These are phyloP conservation scores for Trissonchulus sp. DNA, from an alignment of 2,888 invertebrate species.

Conservation along the genomic window DNA sequence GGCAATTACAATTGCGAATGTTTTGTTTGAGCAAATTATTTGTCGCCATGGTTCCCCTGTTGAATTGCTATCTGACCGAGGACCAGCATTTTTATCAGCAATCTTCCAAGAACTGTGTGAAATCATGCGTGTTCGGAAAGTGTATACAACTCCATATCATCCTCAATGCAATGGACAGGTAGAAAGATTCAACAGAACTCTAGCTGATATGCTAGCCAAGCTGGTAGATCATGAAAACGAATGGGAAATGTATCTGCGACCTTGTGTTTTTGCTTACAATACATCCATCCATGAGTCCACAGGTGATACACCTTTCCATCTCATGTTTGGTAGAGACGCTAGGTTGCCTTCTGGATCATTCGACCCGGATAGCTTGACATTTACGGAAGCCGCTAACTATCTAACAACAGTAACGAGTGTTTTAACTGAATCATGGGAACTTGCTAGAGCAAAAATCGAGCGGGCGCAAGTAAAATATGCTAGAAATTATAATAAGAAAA, in stretches of 20 bases:
- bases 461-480: too few species aligned
- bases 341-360: slow-evolving; percentile 9
- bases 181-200: slow-evolving; percentile 40
- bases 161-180: slow-evolving; percentile 36
- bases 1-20: slow-evolving; percentile 42
- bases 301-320: background rate
- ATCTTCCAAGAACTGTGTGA: slow-evolving; percentile 32
- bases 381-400: too few species aligned
- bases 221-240: slow-evolving; percentile 37
- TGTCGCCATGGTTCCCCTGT: slow-evolving; percentile 35
- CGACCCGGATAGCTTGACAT: too few species aligned
- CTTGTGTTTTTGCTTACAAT: slow-evolving; percentile 1
- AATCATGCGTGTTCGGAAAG: slow-evolving; percentile 28
- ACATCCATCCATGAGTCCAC: slow-evolving; percentile 9
- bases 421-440: too few species aligned
- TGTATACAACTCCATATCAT: slow-evolving; percentile 34
- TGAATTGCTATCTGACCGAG: slow-evolving; percentile 37
- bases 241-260: background rate
- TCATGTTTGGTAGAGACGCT: slow-evolving; percentile 5
- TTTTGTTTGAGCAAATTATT: slow-evolving; percentile 35
- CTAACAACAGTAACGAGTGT: too few species aligned
- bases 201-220: slow-evolving; percentile 37
- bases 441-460: too few species aligned
- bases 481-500: too few species aligned
- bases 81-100: slow-evolving; percentile 34